Evolutionary conservation across 2,797 vertebrate species (phyloP).

Genomic region (Todus mexicanus): DNA sequence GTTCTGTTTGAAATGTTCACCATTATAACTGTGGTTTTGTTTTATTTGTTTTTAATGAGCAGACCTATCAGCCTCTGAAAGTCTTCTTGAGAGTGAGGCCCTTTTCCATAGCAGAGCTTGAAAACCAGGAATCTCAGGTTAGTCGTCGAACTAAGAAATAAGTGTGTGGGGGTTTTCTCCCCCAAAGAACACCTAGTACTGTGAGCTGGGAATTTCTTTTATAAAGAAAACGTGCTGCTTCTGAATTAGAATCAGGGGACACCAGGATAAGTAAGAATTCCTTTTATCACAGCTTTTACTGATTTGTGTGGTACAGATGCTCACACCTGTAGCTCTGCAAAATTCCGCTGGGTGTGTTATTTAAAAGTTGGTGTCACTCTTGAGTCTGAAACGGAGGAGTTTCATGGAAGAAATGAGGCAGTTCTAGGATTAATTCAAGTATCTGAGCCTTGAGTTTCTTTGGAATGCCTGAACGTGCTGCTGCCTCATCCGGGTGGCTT

Average conservation of each 20-base stretch:
- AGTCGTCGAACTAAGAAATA: background rate
- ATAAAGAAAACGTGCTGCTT: background rate
- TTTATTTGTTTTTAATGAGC: background rate
- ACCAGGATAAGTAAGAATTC: background rate
- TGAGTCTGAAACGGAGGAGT: background rate
- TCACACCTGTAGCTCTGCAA: background rate
- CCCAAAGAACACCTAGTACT: rapidly evolving
- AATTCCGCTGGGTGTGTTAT: rapidly evolving
- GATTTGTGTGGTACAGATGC: rapidly evolving
- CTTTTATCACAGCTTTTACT: background rate
- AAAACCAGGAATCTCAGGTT: slow-evolving; percentile 82
- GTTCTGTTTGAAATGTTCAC: background rate
- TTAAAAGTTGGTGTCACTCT: background rate
- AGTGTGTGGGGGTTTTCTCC: background rate
- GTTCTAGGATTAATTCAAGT: background rate
- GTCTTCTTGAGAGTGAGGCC: slow-evolving; percentile 87
- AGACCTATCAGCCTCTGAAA: slow-evolving; percentile 73
- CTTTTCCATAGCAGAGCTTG: slow-evolving; percentile 82
- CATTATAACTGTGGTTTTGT: background rate
- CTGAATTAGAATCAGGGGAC: background rate
- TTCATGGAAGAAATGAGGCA: background rate
- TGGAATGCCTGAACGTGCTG: background rate
- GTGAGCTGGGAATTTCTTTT: background rate
- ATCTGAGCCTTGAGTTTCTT: background rate
- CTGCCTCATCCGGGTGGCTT: background rate